These are phyloP conservation scores for Campaea margaritaria DNA, from an alignment of 2,888 invertebrate species.

Conservation along the genomic window DNA sequence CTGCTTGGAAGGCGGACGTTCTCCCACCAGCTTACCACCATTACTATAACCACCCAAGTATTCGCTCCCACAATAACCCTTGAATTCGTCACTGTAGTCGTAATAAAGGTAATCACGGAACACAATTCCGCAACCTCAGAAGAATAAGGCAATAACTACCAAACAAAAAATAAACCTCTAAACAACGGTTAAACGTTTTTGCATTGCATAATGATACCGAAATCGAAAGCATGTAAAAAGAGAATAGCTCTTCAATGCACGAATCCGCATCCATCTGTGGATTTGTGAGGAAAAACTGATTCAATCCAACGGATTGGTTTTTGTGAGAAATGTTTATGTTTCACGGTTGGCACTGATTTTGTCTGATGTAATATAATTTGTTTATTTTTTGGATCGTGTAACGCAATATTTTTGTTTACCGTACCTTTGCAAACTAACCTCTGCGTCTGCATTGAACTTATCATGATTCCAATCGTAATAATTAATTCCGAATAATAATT, in stretches of 20 bases:
- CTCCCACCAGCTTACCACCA: background rate
- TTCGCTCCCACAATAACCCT: conserved; percentile 1
- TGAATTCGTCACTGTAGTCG: conserved; percentile 21
- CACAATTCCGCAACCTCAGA: conserved; percentile 41
- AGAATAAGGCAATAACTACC: conserved; percentile 42
- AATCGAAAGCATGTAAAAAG: conserved; percentile 58
- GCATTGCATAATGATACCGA: conserved; percentile 57
- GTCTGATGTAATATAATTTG: conserved; percentile 2
- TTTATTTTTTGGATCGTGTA: too few relatives aligned
- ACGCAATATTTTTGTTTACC: too few relatives aligned
- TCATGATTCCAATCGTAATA: too few relatives aligned
- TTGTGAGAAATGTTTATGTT: conserved; percentile 15
- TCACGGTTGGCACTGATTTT: conserved; percentile 3
- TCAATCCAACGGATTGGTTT: conserved; percentile 24
- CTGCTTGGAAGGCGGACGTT: too few relatives aligned
- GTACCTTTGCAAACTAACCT: too few relatives aligned
- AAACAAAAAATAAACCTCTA: conserved; percentile 44
- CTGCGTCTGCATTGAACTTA: too few relatives aligned
- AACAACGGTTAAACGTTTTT: conserved; percentile 52
- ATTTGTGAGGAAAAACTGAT: conserved; percentile 39
- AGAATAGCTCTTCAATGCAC: conserved; percentile 45
- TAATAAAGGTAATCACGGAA: conserved; percentile 23
- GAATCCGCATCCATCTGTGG: conserved; percentile 39
- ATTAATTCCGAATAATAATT: too few relatives aligned
- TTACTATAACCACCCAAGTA: conserved; percentile 1